Conservation (phyloP, 2,797 vertebrate species). For the Mus spretus region DNA sequence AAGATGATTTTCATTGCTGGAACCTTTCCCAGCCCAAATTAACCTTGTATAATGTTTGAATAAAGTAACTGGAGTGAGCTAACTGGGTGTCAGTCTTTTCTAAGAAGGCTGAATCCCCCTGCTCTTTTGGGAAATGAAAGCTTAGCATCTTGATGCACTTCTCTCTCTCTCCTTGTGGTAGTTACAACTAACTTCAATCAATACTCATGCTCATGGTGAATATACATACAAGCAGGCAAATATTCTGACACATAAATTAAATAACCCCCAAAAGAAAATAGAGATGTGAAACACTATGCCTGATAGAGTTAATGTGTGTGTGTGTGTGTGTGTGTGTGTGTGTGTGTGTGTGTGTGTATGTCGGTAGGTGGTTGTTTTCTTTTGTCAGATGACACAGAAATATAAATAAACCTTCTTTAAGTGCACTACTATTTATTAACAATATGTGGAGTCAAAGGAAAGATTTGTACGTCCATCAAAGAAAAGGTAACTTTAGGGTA, state of each 20-base stretch:
- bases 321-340: too few relatives aligned
- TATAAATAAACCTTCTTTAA: not conserved
- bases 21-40: not conserved
- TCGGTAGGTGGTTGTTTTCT: not conserved
- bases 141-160: not conserved
- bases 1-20: not conserved
- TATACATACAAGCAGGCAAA: not conserved
- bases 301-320: too few relatives aligned
- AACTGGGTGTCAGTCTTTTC: not conserved
- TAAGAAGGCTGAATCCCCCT: not conserved
- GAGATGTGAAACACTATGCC: not conserved
- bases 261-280: not conserved
- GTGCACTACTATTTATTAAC: not conserved
- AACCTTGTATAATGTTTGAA: not conserved
- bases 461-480: not conserved
- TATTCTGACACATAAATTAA: not conserved
- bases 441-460: not conserved
- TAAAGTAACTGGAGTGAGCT: not conserved
- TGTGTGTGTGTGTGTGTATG: too few relatives aligned
- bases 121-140: not conserved
- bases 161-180: not conserved
- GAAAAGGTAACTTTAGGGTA: not conserved
- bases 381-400: not conserved
- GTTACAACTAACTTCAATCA: not conserved
- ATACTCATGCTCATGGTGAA: not conserved